Evolutionary conservation across 2,113 vertebrate species (phyloP).

Genomic region (Piaya cayana): DNA sequence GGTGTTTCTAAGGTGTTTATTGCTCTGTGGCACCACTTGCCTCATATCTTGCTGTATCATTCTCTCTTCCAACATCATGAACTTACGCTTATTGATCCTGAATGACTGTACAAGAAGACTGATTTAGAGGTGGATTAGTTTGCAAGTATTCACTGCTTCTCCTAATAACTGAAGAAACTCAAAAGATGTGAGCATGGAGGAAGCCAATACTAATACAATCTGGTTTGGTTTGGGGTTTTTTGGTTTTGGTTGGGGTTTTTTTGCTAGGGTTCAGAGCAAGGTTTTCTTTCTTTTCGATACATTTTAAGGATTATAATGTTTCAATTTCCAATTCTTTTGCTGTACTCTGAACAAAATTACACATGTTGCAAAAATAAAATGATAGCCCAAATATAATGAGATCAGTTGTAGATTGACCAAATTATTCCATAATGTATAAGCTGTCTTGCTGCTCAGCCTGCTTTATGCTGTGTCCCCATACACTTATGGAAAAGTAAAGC

Average conservation of each 20-base stretch:
- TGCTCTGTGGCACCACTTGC: background rate
- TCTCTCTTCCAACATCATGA: slow-evolving; percentile 8
- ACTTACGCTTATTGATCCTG: background rate
- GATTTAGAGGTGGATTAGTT: slow-evolving; percentile 24
- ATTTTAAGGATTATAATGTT: background rate
- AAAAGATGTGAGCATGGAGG: background rate
- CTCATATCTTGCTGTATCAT: background rate
- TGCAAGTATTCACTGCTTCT: slow-evolving; percentile 19
- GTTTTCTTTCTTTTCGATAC: slow-evolving; percentile 40
- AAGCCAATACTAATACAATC: slow-evolving; percentile 50
- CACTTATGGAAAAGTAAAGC: background rate
- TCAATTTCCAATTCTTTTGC: background rate
- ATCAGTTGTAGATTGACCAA: background rate
- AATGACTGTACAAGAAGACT: background rate
- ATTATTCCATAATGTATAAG: background rate
- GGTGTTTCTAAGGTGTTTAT: background rate
- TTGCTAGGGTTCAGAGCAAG: slow-evolving; percentile 31
- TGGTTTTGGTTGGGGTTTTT: background rate
- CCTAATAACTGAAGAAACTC: background rate
- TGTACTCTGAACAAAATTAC: background rate
- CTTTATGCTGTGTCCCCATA: background rate
- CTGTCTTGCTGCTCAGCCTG: background rate
- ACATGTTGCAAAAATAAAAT: background rate
- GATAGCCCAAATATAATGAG: background rate
- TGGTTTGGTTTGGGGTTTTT: too few relatives aligned